Base-by-base conservation (phyloP, 37 sponge, comb jelly and placozoan species). In the Geodia barretti region DNA sequence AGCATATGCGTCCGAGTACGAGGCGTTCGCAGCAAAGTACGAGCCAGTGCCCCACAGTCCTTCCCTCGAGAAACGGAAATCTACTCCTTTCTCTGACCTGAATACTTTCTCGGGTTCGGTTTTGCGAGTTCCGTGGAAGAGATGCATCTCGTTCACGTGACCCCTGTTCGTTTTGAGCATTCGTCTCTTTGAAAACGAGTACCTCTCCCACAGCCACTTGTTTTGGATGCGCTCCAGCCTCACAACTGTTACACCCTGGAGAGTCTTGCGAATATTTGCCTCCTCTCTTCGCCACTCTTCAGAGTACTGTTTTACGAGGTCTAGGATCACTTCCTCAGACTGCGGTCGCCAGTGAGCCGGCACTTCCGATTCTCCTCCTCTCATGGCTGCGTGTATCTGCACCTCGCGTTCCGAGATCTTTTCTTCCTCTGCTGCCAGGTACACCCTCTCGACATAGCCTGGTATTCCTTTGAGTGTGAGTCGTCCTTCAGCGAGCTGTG, bases 21-120 rank as follows among this genome's bases (percentile, higher is more conserved):
- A 79, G 33, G 95, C 95, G 60, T 94, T 84, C 14, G 62, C 79
- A 19, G 95, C 95, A 84, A 94, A 94, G 58, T 94, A 94, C 30
- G 40, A 84, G 21, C 85, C 95, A 0, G 58, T 32, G 8, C 95
- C 95, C 95, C 95, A 94, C 88, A 91, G 74, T 31, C 89, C 89
- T 4, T 42, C 35, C 20, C 11, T 0, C 1, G 72, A 71, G 71
- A 78, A 86, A 9, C 95, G 85, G 20, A 86, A 60, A 68, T 94
- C 95, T 84, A 89, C 89, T 0, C 89, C 90, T 63, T 93, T 64
- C 28, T 89, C 93, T n/a, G 84, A 78, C 24, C 41, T 59, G 70
- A 80, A 89, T 23, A 93, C 76, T 0, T 41, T 60, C 2, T 78
- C 70, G 0, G 93, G 79, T 21, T 43, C 19, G 21, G 66, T 73